These are phyloP conservation scores for Gnathonemus echidnorhynchus DNA, from an alignment of 2,113 vertebrate species.

Conservation along the genomic window DNA sequence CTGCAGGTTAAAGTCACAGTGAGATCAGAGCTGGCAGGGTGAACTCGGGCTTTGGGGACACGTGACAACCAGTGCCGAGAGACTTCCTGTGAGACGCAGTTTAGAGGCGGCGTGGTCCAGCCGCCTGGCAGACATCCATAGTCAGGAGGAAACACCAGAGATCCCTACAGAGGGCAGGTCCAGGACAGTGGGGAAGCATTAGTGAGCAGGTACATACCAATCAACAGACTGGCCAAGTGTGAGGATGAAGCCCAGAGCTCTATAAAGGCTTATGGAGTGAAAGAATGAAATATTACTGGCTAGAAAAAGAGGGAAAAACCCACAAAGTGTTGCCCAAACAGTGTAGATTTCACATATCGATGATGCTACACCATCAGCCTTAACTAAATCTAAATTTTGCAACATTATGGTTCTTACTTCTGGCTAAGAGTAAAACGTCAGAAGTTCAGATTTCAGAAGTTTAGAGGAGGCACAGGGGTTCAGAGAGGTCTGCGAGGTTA, in stretches of 20 bases:
- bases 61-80: not conserved
- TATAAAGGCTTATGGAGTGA: not conserved
- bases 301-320: not conserved
- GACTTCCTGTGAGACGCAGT: not conserved
- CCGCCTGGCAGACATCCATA: not conserved
- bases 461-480: not conserved
- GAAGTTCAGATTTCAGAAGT: not conserved
- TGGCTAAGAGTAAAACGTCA: not conserved
- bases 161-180: not conserved
- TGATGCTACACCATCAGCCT: not conserved
- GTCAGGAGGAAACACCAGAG: not conserved
- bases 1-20: not conserved
- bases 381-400: not conserved
- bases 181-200: not conserved
- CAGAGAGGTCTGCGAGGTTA: not conserved
- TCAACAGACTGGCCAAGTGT: not conserved
- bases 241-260: not conserved
- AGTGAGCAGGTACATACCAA: not conserved
- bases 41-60: not conserved
- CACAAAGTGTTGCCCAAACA: not conserved
- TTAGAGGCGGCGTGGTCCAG: not conserved
- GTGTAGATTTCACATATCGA: not conserved
- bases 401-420: not conserved
- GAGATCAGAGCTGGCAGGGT: not conserved
- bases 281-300: not conserved